Base-by-base conservation (phyloP, 64 coral and sea anemone species). In the Pocillopora verrucosa region DNA sequence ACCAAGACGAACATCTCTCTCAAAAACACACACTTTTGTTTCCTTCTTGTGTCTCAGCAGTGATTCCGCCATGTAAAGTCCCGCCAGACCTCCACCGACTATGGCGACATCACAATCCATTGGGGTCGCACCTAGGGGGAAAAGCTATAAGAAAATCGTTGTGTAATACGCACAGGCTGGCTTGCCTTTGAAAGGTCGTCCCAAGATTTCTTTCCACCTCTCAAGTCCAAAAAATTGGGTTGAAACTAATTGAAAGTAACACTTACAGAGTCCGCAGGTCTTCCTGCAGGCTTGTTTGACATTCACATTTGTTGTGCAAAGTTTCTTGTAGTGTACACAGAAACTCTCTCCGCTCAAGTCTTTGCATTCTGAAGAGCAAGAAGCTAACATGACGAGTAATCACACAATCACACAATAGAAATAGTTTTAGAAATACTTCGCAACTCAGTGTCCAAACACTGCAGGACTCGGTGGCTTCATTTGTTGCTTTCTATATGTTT, bases 11-110 rank as follows among this genome's bases (percentile, higher is more conserved):
- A 58, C 25, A 17, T 90, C 69, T 74, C 72, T 90, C 34, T 90
- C 89, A 22, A 90, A 83, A 22, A 90, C 76, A 35, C 89, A 90
- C 16, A 90, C 69, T 34, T 83, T 72, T 35, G 30, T 83, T 57
- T 75, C 79, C 22, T 59, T 83, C 15, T 34, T 36, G 19, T 75
- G 65, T 60, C 56, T 81, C 2, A 90, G 57, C 16, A 90, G 69
- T 25, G 19, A 56, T 60, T 82, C 75, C 16, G 89, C 89, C 45
- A 82, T 81, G 16, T 90, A 74, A 14, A 90, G 57, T 34, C 89
- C 89, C 6, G 67, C 25, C 24, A 90, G 13, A 25, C 89, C 89
- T 24, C 89, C 89, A 36, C 89, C 89, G 0, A 90, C 63, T 34
- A 90, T 81, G 16, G 45, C 79, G 16, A 80, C 79, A 14, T 90